phyloP scores from a whole-genome alignment of 2,888 invertebrate genomes.

The Hirtodrosophila alboralis region DNA sequence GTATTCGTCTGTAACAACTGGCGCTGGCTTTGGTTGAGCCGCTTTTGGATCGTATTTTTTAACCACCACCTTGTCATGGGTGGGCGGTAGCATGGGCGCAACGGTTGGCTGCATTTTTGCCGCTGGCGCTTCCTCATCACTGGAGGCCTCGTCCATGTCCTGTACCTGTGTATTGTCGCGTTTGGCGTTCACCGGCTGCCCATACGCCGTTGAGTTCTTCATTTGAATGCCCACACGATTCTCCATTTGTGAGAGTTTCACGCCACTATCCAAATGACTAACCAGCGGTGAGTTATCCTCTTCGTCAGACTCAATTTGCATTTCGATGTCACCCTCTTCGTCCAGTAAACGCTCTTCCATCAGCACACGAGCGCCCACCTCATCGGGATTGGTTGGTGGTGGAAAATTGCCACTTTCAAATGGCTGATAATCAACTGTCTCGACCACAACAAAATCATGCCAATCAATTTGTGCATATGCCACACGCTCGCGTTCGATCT shows the following conservation, averaged over 20 bases:
- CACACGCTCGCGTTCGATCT: constrained; percentile 96
- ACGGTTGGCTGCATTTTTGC: constrained; percentile 78
- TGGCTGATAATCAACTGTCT: constrained; percentile 99
- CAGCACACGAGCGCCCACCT: constrained; percentile 97
- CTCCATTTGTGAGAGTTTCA: constrained; percentile 88
- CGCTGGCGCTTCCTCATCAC: constrained; percentile 88
- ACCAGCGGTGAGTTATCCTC: constrained; percentile 84
- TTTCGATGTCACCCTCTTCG: constrained; percentile 92
- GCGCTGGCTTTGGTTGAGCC: constrained; percentile 86
- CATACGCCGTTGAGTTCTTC: constrained; percentile 84
- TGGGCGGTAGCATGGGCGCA: constrained; percentile 91
- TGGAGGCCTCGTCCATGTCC: constrained; percentile 96
- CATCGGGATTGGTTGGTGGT: constrained; percentile 98
- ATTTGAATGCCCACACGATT: constrained; percentile 85
- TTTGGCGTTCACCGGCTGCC: constrained; percentile 71
- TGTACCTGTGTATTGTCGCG: constrained; percentile 88
- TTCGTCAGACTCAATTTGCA: constrained; percentile 95
- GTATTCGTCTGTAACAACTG: constrained; percentile 92
- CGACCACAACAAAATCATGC: constrained; percentile 99
- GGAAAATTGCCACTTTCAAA: constrained; percentile 98
- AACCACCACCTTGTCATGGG: constrained; percentile 96
- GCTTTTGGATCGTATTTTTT: constrained; percentile 99
- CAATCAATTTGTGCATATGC: constrained; percentile 99
- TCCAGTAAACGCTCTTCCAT: constrained; percentile 93
- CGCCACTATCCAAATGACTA: constrained; percentile 61